Conservation (phyloP, 2,113 vertebrate genomes). For the Rhagologus leucostigma region DNA sequence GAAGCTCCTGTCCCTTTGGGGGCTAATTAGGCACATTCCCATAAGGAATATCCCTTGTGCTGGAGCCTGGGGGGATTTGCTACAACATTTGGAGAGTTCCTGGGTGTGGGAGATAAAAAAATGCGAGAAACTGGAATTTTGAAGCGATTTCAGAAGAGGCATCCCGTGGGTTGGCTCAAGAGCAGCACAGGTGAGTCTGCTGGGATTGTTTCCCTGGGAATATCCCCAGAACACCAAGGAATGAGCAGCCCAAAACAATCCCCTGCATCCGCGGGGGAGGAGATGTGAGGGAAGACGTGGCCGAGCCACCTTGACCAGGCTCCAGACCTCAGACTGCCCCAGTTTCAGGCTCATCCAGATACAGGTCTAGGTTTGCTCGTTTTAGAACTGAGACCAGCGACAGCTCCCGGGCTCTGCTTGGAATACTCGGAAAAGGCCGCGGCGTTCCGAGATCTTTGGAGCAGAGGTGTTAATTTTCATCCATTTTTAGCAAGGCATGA, state of each 20-base stretch:
- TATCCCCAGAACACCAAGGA: fast-evolving
- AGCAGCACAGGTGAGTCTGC: not conserved
- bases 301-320: not conserved
- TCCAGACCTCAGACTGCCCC: not conserved
- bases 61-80: not conserved
- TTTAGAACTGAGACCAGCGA: not conserved
- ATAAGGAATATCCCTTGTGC: not conserved
- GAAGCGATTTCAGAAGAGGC: not conserved
- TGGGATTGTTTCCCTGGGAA: not conserved
- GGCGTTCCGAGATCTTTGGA: not conserved
- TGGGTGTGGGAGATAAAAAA: not conserved
- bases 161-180: not conserved
- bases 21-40: not conserved
- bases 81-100: not conserved
- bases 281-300: not conserved
- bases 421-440: not conserved
- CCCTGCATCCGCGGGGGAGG: no score
- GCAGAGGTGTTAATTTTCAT: constrained; percentile 43
- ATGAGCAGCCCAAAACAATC: not conserved
- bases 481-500: constrained; percentile 38
- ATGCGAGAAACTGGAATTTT: not conserved
- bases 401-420: not conserved
- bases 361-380: not conserved
- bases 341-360: not conserved
- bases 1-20: not conserved